Conservation (phyloP, 2,888 invertebrate species). For the Congeria kusceri region DNA sequence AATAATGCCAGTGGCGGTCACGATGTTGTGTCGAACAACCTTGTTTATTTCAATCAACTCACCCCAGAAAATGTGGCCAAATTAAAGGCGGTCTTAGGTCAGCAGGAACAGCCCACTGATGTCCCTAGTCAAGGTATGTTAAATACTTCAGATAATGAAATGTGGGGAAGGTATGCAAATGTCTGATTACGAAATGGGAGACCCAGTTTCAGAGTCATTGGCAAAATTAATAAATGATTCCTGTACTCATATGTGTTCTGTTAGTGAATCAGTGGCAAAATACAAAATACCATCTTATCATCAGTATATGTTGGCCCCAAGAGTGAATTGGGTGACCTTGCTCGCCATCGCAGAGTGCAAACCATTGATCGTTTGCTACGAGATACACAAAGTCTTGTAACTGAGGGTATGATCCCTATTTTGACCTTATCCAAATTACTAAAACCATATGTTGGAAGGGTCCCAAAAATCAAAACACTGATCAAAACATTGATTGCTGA, state of each 20-base stretch:
- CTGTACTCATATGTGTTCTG: too few species aligned
- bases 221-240: constrained; percentile 16
- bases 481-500: too few species aligned
- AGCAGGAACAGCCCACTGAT: too few species aligned
- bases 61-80: too few species aligned
- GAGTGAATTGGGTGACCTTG: constrained; percentile 25
- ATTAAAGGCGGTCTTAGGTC: too few species aligned
- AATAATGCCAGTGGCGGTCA: too few species aligned
- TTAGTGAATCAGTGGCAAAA: constrained; percentile 6
- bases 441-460: constrained; percentile 9
- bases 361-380: background rate
- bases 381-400: constrained; percentile 16
- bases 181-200: constrained; percentile 1
- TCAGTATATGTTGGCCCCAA: too few species aligned
- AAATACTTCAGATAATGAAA: background rate
- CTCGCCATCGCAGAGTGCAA: background rate
- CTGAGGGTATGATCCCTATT: constrained; percentile 19
- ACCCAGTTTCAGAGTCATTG: constrained; percentile 3
- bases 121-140: too few species aligned
- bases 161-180: too few species aligned
- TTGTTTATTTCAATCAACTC: too few species aligned
- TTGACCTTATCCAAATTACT: constrained; percentile 8
- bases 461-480: constrained; percentile 5
- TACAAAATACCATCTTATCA: constrained; percentile 16
- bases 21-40: too few species aligned